Conservation (phyloP, 2,797 vertebrate genomes). For the Acrossocheilus wenchowensis region DNA sequence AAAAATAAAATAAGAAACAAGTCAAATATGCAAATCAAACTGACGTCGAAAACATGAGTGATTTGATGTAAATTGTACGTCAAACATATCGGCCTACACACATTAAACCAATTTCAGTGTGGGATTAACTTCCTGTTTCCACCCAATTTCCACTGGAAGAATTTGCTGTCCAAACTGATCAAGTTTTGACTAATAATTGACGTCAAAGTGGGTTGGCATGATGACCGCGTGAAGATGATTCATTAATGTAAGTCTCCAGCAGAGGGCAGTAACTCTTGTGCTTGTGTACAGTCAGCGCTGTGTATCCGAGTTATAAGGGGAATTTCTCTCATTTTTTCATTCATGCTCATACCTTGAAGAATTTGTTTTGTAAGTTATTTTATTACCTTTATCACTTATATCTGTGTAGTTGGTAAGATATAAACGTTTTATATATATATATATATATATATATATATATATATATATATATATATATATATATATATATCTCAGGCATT, state of each 20-base stretch:
- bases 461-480: no score
- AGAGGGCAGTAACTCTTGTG: conserved; percentile 42
- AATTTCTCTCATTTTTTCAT: not conserved
- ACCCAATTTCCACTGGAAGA: not conserved
- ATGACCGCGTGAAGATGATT: not conserved
- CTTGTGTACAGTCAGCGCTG: not conserved
- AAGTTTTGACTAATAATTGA: not conserved
- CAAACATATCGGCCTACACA: not conserved
- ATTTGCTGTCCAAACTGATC: no score
- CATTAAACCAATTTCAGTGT: not conserved
- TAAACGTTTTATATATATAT: no score
- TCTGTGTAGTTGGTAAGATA: not conserved
- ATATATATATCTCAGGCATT: not conserved
- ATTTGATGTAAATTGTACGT: not conserved
- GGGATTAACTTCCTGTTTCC: not conserved
- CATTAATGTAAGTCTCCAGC: conserved; percentile 17
- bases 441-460: no score
- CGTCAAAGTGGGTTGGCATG: not conserved
- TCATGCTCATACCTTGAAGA: not conserved
- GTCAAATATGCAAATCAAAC: not conserved
- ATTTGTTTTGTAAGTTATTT: not conserved
- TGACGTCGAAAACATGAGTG: not conserved
- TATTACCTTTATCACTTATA: not conserved
- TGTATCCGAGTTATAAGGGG: conserved; percentile 21
- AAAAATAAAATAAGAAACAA: no score